These are phyloP conservation scores for Picus viridis DNA, from an alignment of 2,797 vertebrate species.

Conservation along the genomic window DNA sequence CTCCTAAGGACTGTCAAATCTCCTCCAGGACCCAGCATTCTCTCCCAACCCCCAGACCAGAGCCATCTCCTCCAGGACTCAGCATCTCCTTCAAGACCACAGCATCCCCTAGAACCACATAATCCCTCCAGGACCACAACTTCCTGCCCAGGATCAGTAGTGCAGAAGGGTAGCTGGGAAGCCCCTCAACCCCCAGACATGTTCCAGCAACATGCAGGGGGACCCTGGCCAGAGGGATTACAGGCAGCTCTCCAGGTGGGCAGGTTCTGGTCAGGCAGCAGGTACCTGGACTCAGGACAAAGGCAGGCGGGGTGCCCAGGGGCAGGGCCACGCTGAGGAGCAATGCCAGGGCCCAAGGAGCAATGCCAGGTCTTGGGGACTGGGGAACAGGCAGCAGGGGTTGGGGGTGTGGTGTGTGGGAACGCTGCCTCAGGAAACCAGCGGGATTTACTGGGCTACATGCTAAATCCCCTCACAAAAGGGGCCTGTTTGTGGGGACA, in stretches of 20 bases:
- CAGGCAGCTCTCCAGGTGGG: neutral
- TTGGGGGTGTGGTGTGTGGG: slow-evolving; percentile 37
- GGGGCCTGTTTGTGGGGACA: slow-evolving; percentile 73
- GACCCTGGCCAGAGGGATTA: neutral
- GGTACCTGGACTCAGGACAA: neutral
- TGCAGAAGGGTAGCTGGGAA: rapidly evolving
- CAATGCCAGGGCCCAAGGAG: neutral
- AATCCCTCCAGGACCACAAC: neutral
- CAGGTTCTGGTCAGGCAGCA: neutral
- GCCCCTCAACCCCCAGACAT: neutral
- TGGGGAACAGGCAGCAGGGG: neutral
- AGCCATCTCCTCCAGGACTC: too few relatives aligned
- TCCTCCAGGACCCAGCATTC: neutral
- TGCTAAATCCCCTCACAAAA: slow-evolving; percentile 77
- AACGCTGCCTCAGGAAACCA: slow-evolving; percentile 76
- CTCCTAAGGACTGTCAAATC: neutral
- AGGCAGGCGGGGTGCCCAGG: neutral
- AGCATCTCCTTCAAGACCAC: neutral
- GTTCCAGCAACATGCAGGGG: neutral
- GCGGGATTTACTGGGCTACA: slow-evolving; percentile 75
- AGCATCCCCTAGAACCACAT: neutral
- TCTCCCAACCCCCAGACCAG: neutral
- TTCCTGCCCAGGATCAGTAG: neutral
- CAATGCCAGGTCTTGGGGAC: neutral
- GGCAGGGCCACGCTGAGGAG: neutral